Conservation (phyloP, 2,888 invertebrate species). For the Drosophila maculinotata region DNA sequence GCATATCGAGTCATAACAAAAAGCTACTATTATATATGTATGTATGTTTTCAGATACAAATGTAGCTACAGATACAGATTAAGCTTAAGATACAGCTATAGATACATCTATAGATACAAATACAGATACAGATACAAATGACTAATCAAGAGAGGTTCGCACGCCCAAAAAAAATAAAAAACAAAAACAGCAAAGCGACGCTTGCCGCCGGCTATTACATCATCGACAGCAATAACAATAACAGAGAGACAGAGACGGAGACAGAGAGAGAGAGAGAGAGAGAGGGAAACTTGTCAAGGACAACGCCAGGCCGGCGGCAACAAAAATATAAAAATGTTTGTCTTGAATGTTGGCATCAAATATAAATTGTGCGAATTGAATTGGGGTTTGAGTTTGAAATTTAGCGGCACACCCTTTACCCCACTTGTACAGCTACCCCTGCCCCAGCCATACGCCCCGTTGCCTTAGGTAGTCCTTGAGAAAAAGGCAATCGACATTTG, state of each 20-base stretch:
- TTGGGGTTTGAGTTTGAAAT: slow-evolving; percentile 21
- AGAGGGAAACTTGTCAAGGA: slow-evolving; percentile 44
- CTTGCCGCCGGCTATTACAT: slow-evolving; percentile 49
- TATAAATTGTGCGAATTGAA: slow-evolving; percentile 30
- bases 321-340: slow-evolving; percentile 22
- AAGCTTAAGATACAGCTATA: no score
- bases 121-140: slow-evolving; percentile 35
- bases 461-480: no score
- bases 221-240: slow-evolving; percentile 29
- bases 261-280: background rate
- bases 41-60: background rate
- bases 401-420: slow-evolving; percentile 2
- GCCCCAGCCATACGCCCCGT: no score
- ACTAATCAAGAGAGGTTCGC: slow-evolving; percentile 38
- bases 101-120: background rate
- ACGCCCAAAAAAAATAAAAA: slow-evolving; percentile 9
- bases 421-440: background rate
- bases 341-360: slow-evolving; percentile 16
- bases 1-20: no score
- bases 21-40: no score
- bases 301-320: slow-evolving; percentile 59
- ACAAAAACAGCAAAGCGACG: slow-evolving; percentile 25
- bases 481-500: no score
- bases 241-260: background rate
- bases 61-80: slow-evolving; percentile 10